Percentiles rank a stretch among this genome's conserved stretches.
Evolutionary conservation across 2,113 vertebrate species (phyloP).

Genomic region (Oreamnos americanus): DNA sequence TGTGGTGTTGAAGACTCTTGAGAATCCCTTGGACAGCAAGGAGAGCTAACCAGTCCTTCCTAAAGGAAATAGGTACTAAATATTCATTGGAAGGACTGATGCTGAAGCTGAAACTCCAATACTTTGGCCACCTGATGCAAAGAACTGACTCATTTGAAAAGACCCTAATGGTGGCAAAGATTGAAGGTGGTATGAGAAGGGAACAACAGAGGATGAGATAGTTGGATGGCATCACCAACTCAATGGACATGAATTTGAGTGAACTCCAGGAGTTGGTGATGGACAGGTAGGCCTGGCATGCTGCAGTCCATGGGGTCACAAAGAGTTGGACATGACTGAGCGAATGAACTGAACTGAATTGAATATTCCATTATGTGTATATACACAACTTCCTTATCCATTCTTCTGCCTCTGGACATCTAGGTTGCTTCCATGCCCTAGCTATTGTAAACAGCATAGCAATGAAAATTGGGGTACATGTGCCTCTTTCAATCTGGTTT

Average conservation of each 20-base stretch:
- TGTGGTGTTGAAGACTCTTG: not conserved
- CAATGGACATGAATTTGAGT: not conserved
- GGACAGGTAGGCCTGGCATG: fast-evolving
- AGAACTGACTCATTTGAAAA: not conserved
- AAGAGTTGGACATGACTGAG: not conserved
- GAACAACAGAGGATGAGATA: not conserved
- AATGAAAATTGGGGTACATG: not conserved
- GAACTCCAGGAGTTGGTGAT: not conserved
- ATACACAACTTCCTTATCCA: not conserved
- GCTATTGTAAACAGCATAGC: not conserved
- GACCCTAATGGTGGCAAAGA: not conserved
- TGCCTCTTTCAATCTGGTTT: not conserved
- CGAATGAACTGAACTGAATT: not conserved
- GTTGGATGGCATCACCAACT: not conserved
- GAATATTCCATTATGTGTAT: not conserved
- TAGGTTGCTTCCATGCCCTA: not conserved
- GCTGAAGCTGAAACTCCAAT: not conserved
- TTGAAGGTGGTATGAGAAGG: not conserved
- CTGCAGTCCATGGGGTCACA: not conserved
- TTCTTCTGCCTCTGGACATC: not conserved
- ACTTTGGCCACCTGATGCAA: not conserved
- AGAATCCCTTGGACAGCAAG: not conserved
- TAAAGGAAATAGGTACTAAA: not conserved
- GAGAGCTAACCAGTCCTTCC: not conserved
- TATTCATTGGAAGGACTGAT: not conserved